Evolutionary conservation across 2,888 invertebrate species (phyloP).

Genomic region (Rambutsinella grinnellia): DNA sequence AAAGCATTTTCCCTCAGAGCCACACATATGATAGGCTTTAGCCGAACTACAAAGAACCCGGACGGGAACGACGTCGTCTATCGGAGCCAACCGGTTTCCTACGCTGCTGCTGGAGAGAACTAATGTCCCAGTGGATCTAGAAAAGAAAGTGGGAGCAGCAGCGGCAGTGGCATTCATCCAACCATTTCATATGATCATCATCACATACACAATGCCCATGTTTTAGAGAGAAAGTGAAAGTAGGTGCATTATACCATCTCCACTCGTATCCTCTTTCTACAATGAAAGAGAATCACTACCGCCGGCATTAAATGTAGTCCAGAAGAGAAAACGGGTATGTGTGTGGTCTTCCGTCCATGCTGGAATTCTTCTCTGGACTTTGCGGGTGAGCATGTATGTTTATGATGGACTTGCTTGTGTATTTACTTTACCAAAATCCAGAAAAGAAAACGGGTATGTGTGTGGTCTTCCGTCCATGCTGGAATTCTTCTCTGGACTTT

Average conservation of each 20-base stretch:
- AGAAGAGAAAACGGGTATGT: neutral
- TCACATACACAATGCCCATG: no score
- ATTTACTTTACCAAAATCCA: constrained; percentile 8
- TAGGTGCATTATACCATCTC: neutral
- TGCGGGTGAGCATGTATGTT: constrained; percentile 1
- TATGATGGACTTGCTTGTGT: neutral
- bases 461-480: constrained; percentile 22
- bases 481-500: neutral
- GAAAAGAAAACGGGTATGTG: neutral
- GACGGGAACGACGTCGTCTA: neutral
- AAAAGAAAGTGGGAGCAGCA: neutral
- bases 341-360: neutral
- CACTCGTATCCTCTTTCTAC: neutral
- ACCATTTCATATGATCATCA: neutral
- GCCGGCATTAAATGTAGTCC: no score
- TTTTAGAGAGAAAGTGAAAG: neutral
- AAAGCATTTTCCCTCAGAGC: neutral
- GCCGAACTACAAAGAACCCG: neutral
- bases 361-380: neutral
- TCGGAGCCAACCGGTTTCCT: constrained; percentile 32
- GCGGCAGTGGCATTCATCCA: neutral
- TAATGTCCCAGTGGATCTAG: constrained; percentile 27
- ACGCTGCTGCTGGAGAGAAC: constrained; percentile 29
- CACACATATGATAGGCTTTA: neutral
- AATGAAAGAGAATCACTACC: neutral